phyloP scores from a whole-genome alignment of 2,888 invertebrate genomes.

The Orchesellides sinensis region DNA sequence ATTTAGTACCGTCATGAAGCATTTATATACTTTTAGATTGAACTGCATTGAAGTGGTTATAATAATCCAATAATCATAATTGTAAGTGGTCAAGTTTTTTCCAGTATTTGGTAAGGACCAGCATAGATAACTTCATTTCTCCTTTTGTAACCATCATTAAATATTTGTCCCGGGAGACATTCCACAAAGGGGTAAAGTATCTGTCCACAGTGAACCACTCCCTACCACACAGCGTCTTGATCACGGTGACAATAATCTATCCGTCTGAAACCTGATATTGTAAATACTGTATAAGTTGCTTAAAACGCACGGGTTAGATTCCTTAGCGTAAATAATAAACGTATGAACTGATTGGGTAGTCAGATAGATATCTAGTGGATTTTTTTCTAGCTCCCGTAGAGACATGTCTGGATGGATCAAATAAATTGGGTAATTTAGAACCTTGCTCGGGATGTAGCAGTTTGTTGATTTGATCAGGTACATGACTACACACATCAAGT shows the following conservation, averaged over 20 bases:
- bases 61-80: slow-evolving; percentile 42
- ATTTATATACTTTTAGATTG: no score
- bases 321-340: background rate
- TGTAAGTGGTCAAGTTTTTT: slow-evolving; percentile 54
- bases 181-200: slow-evolving; percentile 22
- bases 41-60: no score
- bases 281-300: background rate
- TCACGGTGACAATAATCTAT: slow-evolving; percentile 45
- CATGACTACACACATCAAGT: no score
- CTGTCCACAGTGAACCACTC: slow-evolving; percentile 32
- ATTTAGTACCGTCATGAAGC: no score
- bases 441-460: slow-evolving; percentile 24
- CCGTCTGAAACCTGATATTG: slow-evolving; percentile 45
- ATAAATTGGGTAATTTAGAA: slow-evolving; percentile 57
- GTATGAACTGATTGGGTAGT: background rate
- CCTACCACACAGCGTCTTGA: slow-evolving; percentile 39
- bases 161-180: slow-evolving; percentile 22
- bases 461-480: slow-evolving; percentile 23
- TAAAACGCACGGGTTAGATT: no score
- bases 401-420: slow-evolving; percentile 45
- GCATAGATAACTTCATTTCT: slow-evolving; percentile 1
- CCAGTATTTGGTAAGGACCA: slow-evolving; percentile 16
- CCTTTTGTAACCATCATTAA: slow-evolving; percentile 5
- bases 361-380: background rate
- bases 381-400: slow-evolving; percentile 51